These are phyloP conservation scores for Illadopsis cleaveri DNA, from an alignment of 2,113 vertebrate species.

Conservation along the genomic window DNA sequence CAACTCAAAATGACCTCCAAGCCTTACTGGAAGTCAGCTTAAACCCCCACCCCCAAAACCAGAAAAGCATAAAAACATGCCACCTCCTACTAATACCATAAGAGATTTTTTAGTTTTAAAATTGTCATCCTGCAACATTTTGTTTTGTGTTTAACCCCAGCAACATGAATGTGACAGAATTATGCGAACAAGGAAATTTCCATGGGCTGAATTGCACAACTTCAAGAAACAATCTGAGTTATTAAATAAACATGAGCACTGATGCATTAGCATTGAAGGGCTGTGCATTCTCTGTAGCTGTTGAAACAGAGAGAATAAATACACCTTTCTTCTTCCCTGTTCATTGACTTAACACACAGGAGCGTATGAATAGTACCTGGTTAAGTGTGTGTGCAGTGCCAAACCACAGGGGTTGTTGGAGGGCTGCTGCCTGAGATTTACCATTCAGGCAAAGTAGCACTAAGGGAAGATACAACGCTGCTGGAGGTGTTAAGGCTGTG, in stretches of 20 bases:
- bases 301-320: conserved; percentile 32
- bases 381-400: neutral
- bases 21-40: conserved; percentile 12
- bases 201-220: conserved; percentile 10
- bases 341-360: neutral
- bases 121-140: neutral
- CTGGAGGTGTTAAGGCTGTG: neutral
- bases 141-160: conserved; percentile 4
- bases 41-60: neutral
- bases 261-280: neutral
- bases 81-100: neutral
- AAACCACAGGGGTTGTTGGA: neutral
- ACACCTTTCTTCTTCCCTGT: neutral
- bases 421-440: neutral
- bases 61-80: neutral
- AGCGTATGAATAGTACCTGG: neutral
- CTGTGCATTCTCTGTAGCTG: neutral
- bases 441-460: neutral
- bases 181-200: conserved; percentile 62
- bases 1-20: conserved; percentile 22
- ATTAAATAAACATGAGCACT: neutral
- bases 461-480: neutral
- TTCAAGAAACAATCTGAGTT: neutral
- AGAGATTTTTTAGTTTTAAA: conserved; percentile 31
- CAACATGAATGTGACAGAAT: neutral